Conservation (phyloP, 2,113 vertebrate species). For the Plecotus auritus region DNA sequence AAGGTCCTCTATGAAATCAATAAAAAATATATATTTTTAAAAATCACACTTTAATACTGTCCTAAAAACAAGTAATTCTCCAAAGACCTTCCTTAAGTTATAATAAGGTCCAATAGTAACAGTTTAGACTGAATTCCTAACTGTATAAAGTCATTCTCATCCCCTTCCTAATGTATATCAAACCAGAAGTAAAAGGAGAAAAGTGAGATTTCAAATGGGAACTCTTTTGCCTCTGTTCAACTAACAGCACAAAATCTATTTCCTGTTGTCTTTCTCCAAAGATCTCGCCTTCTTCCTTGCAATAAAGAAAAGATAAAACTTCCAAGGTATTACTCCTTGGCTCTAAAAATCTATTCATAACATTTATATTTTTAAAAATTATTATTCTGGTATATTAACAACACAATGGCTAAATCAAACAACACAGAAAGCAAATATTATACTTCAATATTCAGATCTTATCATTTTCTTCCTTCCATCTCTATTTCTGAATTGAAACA, state of each 20-base stretch:
- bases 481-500: constrained; percentile 13
- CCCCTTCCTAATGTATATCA: not conserved
- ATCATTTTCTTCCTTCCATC: not conserved
- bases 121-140: not conserved
- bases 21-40: not conserved
- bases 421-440: not conserved
- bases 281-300: not conserved
- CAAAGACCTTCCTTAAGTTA: not conserved
- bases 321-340: not conserved
- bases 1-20: too few species aligned
- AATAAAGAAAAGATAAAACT: constrained; percentile 35
- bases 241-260: not conserved
- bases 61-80: not conserved
- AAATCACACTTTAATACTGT: not conserved
- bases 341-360: constrained; percentile 3
- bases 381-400: not conserved
- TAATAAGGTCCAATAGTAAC: constrained; percentile 3
- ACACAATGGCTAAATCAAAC: not conserved
- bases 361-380: not conserved
- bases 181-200: not conserved
- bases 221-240: not conserved
- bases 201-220: not conserved
- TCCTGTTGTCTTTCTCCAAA: not conserved
- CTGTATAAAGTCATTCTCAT: not conserved
- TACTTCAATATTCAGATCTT: not conserved